phyloP scores from a whole-genome alignment of 2,113 vertebrate species.

The zebrafish (Danio rerio) region DNA sequence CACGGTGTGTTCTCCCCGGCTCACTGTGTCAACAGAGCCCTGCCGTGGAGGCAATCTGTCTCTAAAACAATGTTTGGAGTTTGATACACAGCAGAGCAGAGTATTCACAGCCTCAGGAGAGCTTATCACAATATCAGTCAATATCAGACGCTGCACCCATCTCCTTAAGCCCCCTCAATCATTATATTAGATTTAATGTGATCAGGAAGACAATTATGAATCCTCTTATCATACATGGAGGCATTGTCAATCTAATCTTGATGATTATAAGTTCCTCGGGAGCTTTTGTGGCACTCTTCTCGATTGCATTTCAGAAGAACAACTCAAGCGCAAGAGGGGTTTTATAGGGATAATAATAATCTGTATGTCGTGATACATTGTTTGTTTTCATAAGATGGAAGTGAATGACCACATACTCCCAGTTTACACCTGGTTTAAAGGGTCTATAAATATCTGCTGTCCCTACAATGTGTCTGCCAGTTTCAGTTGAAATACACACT shows the following conservation, averaged over 20 bases:
- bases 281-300: background rate
- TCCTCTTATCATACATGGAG: constrained; percentile 11
- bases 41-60: constrained; percentile 22
- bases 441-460: too few species aligned
- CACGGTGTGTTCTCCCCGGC: constrained; percentile 6
- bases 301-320: too few species aligned
- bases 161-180: too few species aligned
- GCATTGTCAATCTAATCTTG: constrained; percentile 2
- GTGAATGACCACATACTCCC: too few species aligned
- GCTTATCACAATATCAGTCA: constrained; percentile 27
- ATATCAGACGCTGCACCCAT: too few species aligned
- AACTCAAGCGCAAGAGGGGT: background rate
- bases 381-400: too few species aligned
- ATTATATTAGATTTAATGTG: constrained; percentile 39
- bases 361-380: too few species aligned
- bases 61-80: constrained; percentile 33
- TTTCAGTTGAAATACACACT: too few species aligned
- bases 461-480: too few species aligned
- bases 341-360: background rate
- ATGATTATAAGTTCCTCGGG: background rate
- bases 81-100: constrained; percentile 13
- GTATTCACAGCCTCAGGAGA: background rate
- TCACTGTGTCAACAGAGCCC: constrained; percentile 39
- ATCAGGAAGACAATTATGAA: constrained; percentile 47
- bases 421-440: too few species aligned